phyloP scores from a whole-genome alignment of 2,888 invertebrate species.

The Lumbricus terrestris region DNA sequence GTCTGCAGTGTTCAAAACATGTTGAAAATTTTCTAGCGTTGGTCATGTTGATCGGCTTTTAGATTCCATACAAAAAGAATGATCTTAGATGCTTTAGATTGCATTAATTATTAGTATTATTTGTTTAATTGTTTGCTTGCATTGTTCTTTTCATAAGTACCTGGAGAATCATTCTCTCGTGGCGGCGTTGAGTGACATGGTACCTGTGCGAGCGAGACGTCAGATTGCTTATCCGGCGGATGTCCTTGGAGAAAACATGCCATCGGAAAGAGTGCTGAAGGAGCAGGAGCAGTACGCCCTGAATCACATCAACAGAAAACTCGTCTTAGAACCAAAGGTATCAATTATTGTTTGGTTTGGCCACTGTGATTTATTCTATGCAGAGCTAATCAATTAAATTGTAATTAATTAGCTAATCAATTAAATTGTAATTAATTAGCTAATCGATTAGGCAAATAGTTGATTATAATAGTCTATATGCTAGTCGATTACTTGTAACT shows the following conservation, averaged over 20 bases:
- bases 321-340: conserved; percentile 59
- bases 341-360: neutral
- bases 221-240: conserved; percentile 57
- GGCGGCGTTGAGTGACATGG: conserved; percentile 53
- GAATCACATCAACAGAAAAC: conserved; percentile 58
- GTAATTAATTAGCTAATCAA: too few species aligned
- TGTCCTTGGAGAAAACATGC: conserved; percentile 53
- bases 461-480: too few species aligned
- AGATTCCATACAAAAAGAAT: too few species aligned
- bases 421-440: too few species aligned
- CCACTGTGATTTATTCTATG: too few species aligned
- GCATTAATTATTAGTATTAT: neutral
- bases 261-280: conserved; percentile 54
- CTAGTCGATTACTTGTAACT: too few species aligned
- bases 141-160: conserved; percentile 37
- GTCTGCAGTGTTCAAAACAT: too few species aligned
- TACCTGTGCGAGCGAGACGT: conserved; percentile 56
- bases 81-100: neutral
- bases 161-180: conserved; percentile 51
- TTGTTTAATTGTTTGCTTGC: neutral
- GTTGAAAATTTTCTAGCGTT: too few species aligned
- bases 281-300: conserved; percentile 53
- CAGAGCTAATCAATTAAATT: too few species aligned
- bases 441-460: too few species aligned
- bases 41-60: too few species aligned